These are phyloP conservation scores for Episyrphus balteatus DNA, from an alignment of 1,140 invertebrate genomes.

Conservation along the genomic window DNA sequence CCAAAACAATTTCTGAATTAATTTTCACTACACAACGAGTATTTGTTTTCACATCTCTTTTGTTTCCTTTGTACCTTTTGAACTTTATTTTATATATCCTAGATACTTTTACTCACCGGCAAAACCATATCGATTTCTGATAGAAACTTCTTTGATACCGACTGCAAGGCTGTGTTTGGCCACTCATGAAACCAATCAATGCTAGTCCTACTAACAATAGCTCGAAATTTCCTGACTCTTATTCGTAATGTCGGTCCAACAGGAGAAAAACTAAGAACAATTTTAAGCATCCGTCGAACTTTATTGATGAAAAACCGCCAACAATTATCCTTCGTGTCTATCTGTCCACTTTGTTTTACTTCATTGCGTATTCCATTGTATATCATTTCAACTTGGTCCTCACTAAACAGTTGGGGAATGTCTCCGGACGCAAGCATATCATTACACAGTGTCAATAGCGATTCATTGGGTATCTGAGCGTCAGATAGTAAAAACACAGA, in stretches of 20 bases:
- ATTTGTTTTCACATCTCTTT: no score
- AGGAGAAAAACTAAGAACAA: slow-evolving; percentile 83
- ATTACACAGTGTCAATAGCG: slow-evolving; percentile 88
- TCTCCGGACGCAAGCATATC: slow-evolving; percentile 90
- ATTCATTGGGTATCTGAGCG: slow-evolving; percentile 84
- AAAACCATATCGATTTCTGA: slow-evolving; percentile 56
- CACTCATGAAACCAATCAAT: slow-evolving; percentile 97
- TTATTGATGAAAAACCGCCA: slow-evolving; percentile 93
- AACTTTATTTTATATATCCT: not conserved
- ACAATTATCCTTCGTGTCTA: slow-evolving; percentile 86
- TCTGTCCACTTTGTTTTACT: slow-evolving; percentile 58
- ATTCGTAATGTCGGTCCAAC: slow-evolving; percentile 78
- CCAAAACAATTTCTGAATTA: no score
- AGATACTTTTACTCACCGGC: slow-evolving; percentile 45
- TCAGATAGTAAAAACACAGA: slow-evolving; percentile 90
- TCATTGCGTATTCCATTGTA: slow-evolving; percentile 72
- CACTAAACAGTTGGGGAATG: slow-evolving; percentile 80
- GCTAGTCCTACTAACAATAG: slow-evolving; percentile 81
- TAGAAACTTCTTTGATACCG: slow-evolving; percentile 79
- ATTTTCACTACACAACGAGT: no score
- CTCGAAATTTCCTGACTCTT: slow-evolving; percentile 84
- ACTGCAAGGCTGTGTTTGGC: slow-evolving; percentile 82
- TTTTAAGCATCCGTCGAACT: slow-evolving; percentile 61
- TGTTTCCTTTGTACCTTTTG: no score
- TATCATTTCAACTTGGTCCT: slow-evolving; percentile 86